Conservation (phyloP, 2,888 invertebrate species). For the Chymomyza fuscimana region DNA sequence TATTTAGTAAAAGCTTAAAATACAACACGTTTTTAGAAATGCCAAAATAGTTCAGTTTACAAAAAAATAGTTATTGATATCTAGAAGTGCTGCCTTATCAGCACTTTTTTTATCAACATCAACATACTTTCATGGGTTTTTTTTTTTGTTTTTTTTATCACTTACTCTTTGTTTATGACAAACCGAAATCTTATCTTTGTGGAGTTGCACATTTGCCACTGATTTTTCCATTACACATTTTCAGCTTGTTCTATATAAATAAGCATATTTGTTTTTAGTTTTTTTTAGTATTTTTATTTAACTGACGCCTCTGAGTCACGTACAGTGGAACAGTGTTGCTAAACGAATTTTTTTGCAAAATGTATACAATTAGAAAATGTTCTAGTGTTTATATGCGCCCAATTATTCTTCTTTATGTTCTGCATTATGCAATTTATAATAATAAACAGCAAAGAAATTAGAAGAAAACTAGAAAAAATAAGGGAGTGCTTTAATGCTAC, state of each 20-base stretch:
- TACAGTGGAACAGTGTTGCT: background rate
- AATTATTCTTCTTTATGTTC: too few species aligned
- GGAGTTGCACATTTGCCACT: conserved; percentile 19
- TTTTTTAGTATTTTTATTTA: conserved; percentile 34
- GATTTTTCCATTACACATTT: conserved; percentile 41
- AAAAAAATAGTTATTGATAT: background rate
- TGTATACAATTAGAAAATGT: too few species aligned
- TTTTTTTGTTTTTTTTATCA: background rate
- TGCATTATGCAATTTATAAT: too few species aligned
- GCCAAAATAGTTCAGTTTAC: background rate
- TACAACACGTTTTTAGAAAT: background rate
- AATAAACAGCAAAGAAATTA: too few species aligned
- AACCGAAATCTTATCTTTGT: conserved; percentile 32
- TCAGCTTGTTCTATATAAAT: conserved; percentile 24
- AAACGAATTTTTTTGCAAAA: background rate
- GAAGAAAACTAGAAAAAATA: too few species aligned
- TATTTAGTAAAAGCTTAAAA: background rate
- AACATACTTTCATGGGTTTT: background rate
- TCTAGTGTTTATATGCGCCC: too few species aligned
- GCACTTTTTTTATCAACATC: background rate
- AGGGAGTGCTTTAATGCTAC: too few species aligned
- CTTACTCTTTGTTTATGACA: conserved; percentile 22
- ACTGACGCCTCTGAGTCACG: background rate
- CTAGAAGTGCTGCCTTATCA: background rate
- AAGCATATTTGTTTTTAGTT: conserved; percentile 12